Conservation (phyloP, 2,888 invertebrate species). For the Mythimna vitellina region DNA sequence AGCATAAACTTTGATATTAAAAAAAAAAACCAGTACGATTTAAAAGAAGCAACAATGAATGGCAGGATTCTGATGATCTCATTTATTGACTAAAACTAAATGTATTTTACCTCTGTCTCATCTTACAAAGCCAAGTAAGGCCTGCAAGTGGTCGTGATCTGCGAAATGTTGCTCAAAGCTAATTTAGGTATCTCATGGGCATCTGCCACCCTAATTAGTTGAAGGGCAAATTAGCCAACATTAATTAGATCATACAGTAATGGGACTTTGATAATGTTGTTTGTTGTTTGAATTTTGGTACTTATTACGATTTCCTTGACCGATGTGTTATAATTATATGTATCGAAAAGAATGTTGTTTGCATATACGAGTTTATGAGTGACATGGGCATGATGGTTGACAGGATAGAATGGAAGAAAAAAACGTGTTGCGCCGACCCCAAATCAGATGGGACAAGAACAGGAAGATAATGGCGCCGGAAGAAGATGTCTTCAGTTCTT, state of each 20-base stretch:
- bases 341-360: not conserved
- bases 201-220: slow-evolving; percentile 42
- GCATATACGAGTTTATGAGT: no score
- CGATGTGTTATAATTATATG: not conserved
- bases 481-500: no score
- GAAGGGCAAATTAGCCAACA: slow-evolving; percentile 25
- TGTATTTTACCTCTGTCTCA: not conserved
- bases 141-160: not conserved
- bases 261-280: slow-evolving; percentile 25
- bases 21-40: no score
- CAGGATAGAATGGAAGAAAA: no score
- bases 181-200: slow-evolving; percentile 31
- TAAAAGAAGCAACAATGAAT: no score
- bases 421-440: no score
- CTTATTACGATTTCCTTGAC: not conserved
- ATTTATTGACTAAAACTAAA: not conserved
- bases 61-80: not conserved
- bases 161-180: slow-evolving; percentile 12
- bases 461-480: no score
- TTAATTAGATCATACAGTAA: slow-evolving; percentile 36
- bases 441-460: no score
- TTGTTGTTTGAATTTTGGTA: not conserved
- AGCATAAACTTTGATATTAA: no score
- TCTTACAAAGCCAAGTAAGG: not conserved
- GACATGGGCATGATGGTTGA: no score